Percentiles rank a stretch among this genome's conserved stretches.
Evolutionary conservation across 2,888 invertebrate species (phyloP).

Genomic region (Harmothoe impar): DNA sequence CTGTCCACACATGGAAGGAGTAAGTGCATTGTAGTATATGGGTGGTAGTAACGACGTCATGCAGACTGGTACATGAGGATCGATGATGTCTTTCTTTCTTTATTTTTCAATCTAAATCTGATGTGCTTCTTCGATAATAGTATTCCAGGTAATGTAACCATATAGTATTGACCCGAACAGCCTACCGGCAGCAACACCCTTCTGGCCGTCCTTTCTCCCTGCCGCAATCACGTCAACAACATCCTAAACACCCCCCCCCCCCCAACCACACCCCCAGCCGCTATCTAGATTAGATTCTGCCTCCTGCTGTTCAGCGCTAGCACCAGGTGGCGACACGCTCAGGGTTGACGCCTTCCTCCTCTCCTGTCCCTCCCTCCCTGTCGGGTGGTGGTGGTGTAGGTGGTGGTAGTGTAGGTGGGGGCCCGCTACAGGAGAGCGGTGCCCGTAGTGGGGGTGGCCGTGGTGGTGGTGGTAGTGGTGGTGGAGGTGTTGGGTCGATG

Average conservation of each 20-base stretch:
- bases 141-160: no score
- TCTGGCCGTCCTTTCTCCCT: background rate
- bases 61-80: no score
- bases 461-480: background rate
- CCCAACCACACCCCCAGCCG: background rate
- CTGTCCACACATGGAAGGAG: no score
- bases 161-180: no score
- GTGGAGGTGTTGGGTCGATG: background rate
- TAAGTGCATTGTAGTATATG: no score
- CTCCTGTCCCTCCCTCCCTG: background rate
- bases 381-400: background rate
- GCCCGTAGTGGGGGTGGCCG: background rate
- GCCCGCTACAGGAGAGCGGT: background rate
- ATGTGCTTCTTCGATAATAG: no score
- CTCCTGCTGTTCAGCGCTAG: background rate
- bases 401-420: background rate
- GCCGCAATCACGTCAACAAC: background rate
- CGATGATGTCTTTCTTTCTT: no score
- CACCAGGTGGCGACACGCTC: constrained; percentile 35
- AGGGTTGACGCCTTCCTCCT: background rate
- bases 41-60: no score
- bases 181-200: background rate
- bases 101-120: no score
- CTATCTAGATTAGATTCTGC: constrained; percentile 22
- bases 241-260: background rate